A percentile compares a stretch with the other conserved stretches of the same genome.
Conservation (phyloP, 2,888 invertebrate species). For the Iselma pallidipennis region DNA sequence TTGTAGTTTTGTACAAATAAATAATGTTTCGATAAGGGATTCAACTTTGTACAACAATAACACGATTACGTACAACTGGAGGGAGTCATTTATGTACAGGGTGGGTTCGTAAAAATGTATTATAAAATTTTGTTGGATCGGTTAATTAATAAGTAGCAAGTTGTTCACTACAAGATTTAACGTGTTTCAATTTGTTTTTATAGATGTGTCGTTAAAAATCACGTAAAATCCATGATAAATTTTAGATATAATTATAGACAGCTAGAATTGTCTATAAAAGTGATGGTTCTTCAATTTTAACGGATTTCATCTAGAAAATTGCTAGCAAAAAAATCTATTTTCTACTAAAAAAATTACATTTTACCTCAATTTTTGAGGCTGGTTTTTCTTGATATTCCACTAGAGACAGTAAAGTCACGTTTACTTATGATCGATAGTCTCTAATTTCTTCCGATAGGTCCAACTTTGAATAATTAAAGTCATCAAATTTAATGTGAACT, state of each 20-base stretch:
- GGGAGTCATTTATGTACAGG: too few species aligned
- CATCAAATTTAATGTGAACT: conserved; percentile 30
- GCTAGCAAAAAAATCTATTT: conserved; percentile 8
- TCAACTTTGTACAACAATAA: too few species aligned
- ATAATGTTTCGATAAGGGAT: too few species aligned
- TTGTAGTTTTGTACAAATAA: too few species aligned
- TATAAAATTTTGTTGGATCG: too few species aligned
- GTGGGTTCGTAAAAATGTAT: too few species aligned
- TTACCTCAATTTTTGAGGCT: background rate
- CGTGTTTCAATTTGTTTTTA: background rate
- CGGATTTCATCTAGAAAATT: conserved; percentile 8
- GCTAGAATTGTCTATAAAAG: background rate
- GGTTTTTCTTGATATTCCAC: background rate
- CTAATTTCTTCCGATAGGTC: background rate
- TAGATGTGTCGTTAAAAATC: background rate
- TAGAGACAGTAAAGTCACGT: too few species aligned
- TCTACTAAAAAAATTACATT: background rate
- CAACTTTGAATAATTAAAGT: conserved; percentile 16
- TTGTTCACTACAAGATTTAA: background rate
- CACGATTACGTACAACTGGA: too few species aligned
- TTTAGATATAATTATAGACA: background rate
- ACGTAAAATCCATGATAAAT: background rate
- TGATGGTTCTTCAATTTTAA: conserved; percentile 6
- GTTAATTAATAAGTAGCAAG: too few species aligned
- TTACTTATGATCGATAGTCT: too few species aligned